Percentiles rank a stretch among this genome's conserved stretches.
Evolutionary conservation across 2,113 vertebrate genomes (phyloP).

Genomic region (Anoplopoma fimbria): DNA sequence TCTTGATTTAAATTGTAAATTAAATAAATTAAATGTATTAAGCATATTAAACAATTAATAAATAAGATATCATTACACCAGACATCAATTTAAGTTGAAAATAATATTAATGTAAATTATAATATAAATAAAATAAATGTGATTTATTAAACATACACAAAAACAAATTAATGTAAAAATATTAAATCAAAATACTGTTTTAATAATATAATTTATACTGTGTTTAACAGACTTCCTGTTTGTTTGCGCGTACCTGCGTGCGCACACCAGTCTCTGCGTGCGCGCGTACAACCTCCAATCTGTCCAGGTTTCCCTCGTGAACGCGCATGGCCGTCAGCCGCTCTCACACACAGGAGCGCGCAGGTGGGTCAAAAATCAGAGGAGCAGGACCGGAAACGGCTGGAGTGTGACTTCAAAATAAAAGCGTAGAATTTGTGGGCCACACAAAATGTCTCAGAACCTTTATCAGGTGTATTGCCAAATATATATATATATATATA

Average conservation of each 20-base stretch:
- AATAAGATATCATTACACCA: no score
- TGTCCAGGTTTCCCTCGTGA: conserved; percentile 46
- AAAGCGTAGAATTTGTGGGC: not conserved
- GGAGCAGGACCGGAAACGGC: not conserved
- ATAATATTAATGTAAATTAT: no score
- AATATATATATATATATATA: not conserved
- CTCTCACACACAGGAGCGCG: conserved; percentile 16
- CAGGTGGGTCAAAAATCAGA: conserved; percentile 24
- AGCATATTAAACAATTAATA: no score
- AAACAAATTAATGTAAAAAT: not conserved
- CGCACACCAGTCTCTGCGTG: not conserved
- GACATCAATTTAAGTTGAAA: no score
- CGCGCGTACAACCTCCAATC: conserved; percentile 30
- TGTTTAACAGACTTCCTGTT: not conserved
- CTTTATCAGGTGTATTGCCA: no score
- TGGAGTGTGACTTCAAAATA: not conserved
- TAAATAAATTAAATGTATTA: no score
- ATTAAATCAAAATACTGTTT: not conserved
- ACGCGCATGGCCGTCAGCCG: conserved; percentile 47
- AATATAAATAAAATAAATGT: no score
- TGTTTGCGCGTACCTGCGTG: not conserved
- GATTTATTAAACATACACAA: no score
- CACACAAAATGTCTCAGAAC: no score
- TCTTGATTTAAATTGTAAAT: no score
- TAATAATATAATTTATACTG: not conserved